phyloP scores from a whole-genome alignment of 2,888 invertebrate genomes.

The Eumerus sabulonum region DNA sequence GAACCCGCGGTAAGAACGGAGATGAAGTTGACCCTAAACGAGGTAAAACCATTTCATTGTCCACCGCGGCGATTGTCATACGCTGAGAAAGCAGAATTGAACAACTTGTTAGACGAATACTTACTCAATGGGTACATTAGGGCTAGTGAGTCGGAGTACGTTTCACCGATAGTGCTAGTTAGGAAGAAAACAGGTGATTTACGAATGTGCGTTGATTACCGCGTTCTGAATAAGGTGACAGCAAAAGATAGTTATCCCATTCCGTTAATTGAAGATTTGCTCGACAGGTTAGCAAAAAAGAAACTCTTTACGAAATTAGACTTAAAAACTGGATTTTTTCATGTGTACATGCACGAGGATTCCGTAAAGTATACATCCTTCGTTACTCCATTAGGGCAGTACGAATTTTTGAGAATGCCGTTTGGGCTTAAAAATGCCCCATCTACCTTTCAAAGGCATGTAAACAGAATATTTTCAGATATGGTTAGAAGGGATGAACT shows the following conservation, averaged over 20 bases:
- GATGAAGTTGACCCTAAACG: slow-evolving; percentile 7
- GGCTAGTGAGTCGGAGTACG: no score
- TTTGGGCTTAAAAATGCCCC: no score
- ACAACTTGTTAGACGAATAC: slow-evolving; percentile 27
- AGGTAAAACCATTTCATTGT: slow-evolving; percentile 17
- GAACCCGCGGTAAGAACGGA: slow-evolving; percentile 7
- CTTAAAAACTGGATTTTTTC: neutral
- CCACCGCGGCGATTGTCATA: slow-evolving; percentile 22
- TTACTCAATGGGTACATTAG: slow-evolving; percentile 16
- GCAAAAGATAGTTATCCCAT: slow-evolving; percentile 30
- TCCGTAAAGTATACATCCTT: neutral
- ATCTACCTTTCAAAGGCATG: no score
- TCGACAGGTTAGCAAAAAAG: slow-evolving; percentile 46
- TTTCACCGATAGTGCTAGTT: slow-evolving; percentile 43
- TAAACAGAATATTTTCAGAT: no score
- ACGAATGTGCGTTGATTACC: no score
- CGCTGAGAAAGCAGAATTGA: slow-evolving; percentile 4
- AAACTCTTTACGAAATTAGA: slow-evolving; percentile 57
- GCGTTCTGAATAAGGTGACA: slow-evolving; percentile 32
- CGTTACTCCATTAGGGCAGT: no score
- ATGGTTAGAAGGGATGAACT: slow-evolving; percentile 2
- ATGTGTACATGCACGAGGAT: neutral
- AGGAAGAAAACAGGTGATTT: slow-evolving; percentile 29
- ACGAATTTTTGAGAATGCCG: no score
- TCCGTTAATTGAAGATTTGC: slow-evolving; percentile 32